These are phyloP conservation scores for Callionymus lyra DNA, from an alignment of 2,113 vertebrate genomes.

Conservation along the genomic window DNA sequence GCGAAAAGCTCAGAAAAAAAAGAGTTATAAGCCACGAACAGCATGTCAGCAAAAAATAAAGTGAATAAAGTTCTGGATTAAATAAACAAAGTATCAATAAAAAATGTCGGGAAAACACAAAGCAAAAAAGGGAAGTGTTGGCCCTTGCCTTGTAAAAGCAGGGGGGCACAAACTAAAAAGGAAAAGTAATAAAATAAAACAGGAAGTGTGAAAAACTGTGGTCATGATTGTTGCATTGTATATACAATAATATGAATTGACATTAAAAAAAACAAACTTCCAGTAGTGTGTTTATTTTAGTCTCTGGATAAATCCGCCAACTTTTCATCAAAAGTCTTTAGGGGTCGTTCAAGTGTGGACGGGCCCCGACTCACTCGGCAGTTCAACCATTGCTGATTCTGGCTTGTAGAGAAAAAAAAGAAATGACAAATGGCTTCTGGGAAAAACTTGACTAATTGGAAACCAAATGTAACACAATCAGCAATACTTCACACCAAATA, in stretches of 20 bases:
- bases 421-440: conserved; percentile 23
- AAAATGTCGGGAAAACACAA: no score
- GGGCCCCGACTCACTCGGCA: conserved; percentile 22
- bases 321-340: conserved; percentile 19
- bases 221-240: conserved; percentile 41
- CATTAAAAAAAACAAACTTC: no score
- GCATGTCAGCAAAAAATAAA: no score
- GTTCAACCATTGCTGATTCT: conserved; percentile 7
- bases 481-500: conserved; percentile 6
- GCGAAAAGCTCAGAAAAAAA: no score
- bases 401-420: conserved; percentile 16
- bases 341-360: conserved; percentile 13
- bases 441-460: conserved; percentile 17
- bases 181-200: no score
- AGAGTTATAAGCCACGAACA: no score
- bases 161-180: background rate
- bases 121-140: no score
- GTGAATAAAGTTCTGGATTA: no score
- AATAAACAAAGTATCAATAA: no score
- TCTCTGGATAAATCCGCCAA: conserved; percentile 14
- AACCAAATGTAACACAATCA: conserved; percentile 19
- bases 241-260: no score
- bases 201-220: conserved; percentile 58
- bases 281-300: no score
- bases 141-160: no score